A percentile compares a stretch with the other conserved stretches of the same genome.
These are phyloP conservation scores for Microctonus aethiopoides DNA, from an alignment of 2,888 invertebrate genomes.

Conservation along the genomic window DNA sequence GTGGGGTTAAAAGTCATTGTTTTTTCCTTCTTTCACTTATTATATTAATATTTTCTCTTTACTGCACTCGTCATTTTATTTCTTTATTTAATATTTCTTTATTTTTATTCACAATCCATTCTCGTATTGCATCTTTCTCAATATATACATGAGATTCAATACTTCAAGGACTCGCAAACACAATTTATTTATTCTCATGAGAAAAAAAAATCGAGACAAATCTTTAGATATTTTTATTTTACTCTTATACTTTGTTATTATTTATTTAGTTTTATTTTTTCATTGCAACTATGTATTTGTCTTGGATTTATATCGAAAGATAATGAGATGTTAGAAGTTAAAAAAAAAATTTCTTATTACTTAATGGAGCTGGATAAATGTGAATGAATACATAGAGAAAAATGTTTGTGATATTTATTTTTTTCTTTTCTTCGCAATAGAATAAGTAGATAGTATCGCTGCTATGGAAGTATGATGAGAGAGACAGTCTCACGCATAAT, in stretches of 20 bases:
- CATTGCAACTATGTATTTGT: no score
- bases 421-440: neutral
- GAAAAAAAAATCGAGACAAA: neutral
- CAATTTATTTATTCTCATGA: neutral
- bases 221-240: no score
- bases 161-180: neutral
- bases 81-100: neutral
- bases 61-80: neutral
- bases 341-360: no score
- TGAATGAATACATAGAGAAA: neutral
- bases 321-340: no score
- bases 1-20: neutral
- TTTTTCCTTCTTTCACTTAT: neutral
- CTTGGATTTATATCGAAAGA: no score
- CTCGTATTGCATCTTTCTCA: neutral
- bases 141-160: neutral
- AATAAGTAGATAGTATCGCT: neutral
- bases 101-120: neutral
- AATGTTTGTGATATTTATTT: neutral
- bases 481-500: conserved; percentile 22
- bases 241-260: no score
- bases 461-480: neutral
- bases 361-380: neutral
- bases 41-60: neutral
- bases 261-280: no score